Percentiles rank a stretch among this genome's conserved stretches.
These are phyloP conservation scores for Oryzias melastigma DNA, from an alignment of 2,113 vertebrate species.

Conservation along the genomic window DNA sequence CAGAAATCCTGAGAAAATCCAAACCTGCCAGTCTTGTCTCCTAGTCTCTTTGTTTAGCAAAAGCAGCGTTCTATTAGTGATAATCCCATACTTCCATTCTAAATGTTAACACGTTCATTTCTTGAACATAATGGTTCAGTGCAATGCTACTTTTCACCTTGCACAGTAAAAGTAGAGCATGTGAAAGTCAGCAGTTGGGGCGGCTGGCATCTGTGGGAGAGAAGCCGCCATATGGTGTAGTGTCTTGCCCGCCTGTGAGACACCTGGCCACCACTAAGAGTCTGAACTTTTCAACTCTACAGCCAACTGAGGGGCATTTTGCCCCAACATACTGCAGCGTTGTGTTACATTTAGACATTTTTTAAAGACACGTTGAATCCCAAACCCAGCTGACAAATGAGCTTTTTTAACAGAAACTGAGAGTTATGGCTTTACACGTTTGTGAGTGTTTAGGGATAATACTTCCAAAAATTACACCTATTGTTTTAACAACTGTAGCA, in stretches of 20 bases:
- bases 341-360: not conserved
- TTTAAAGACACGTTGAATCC: not conserved
- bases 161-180: slow-evolving; percentile 37
- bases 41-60: slow-evolving; percentile 20
- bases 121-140: slow-evolving; percentile 2
- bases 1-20: slow-evolving; percentile 34
- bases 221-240: slow-evolving; percentile 64
- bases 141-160: slow-evolving; percentile 43
- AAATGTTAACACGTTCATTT: slow-evolving; percentile 2
- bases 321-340: slow-evolving; percentile 1
- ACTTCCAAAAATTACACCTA: too few species aligned
- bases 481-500: too few species aligned
- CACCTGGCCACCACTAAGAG: slow-evolving; percentile 62
- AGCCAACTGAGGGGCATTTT: slow-evolving; percentile 14
- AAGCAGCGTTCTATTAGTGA: too few species aligned
- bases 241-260: slow-evolving; percentile 48
- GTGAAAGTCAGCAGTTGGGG: slow-evolving; percentile 53
- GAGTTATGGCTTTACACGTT: too few species aligned
- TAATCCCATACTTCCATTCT: not conserved
- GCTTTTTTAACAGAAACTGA: not conserved
- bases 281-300: slow-evolving; percentile 61
- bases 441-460: too few species aligned
- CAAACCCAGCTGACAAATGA: too few species aligned
- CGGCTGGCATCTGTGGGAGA: slow-evolving; percentile 48
- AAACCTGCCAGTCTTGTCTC: slow-evolving; percentile 26